These are phyloP conservation scores for Drosophila trapezifrons DNA, from an alignment of 1,140 invertebrate species.

Conservation along the genomic window DNA sequence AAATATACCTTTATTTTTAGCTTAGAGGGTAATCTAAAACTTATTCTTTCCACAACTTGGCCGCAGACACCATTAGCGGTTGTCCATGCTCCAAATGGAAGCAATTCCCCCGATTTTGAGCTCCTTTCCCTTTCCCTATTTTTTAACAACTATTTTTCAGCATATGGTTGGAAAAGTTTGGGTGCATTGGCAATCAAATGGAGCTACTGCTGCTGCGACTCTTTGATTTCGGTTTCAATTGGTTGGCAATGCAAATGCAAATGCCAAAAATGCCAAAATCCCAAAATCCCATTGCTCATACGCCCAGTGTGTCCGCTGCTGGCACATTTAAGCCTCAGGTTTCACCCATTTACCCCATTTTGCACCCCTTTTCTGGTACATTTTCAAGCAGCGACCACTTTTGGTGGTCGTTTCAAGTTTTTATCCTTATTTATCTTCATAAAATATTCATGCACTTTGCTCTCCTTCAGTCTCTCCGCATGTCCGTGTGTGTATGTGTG, in stretches of 20 bases:
- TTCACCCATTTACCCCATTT: neutral
- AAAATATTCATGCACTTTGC: constrained; percentile 81
- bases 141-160: constrained; percentile 13
- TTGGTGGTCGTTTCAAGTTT: constrained; percentile 78
- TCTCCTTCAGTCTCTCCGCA: constrained; percentile 14
- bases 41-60: constrained; percentile 19
- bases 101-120: too few relatives aligned
- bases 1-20: neutral
- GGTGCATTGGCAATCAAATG: constrained; percentile 21
- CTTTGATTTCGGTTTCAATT: constrained; percentile 36
- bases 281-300: constrained; percentile 70
- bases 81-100: constrained; percentile 37
- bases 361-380: constrained; percentile 11
- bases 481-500: constrained; percentile 6
- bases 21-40: constrained; percentile 19
- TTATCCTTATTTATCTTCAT: constrained; percentile 82
- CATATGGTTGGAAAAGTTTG: constrained; percentile 30
- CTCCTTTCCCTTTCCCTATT: neutral
- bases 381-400: constrained; percentile 55
- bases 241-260: constrained; percentile 42
- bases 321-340: neutral
- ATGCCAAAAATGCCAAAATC: neutral
- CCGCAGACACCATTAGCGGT: constrained; percentile 73
- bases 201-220: neutral
- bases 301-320: constrained; percentile 34